These are phyloP conservation scores for Halichoerus grypus DNA, from an alignment of 2,113 vertebrate genomes.

Conservation along the genomic window DNA sequence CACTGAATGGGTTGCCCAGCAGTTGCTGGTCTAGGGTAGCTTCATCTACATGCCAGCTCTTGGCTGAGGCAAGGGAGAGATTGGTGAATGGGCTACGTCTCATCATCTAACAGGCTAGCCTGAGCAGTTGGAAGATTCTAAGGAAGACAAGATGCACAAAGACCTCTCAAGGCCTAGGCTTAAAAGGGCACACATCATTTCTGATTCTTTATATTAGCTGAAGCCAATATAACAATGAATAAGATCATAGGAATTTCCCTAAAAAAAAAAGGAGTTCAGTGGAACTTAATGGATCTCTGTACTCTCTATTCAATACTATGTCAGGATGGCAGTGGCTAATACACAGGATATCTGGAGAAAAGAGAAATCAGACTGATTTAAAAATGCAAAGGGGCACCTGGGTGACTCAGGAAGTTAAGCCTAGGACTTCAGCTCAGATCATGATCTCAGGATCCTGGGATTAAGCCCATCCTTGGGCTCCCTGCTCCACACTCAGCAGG, in stretches of 20 bases:
- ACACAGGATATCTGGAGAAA: neutral
- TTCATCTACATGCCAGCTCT: neutral
- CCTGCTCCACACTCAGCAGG: neutral
- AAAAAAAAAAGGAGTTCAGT: neutral
- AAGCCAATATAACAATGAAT: neutral
- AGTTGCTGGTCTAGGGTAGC: neutral
- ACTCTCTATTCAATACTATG: neutral
- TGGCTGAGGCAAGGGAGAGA: neutral
- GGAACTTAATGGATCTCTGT: neutral
- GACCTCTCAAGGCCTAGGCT: neutral
- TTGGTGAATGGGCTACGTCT: neutral
- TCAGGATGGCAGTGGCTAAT: neutral
- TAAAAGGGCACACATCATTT: neutral
- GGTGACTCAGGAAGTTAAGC: neutral
- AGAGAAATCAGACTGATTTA: conserved; percentile 5
- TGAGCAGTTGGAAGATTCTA: neutral
- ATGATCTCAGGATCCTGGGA: neutral
- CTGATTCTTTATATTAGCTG: neutral
- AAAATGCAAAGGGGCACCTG: neutral
- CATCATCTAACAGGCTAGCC: neutral
- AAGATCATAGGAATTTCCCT: neutral
- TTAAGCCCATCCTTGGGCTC: neutral
- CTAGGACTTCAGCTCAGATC: neutral
- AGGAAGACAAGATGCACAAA: neutral
- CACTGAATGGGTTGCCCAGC: neutral